Conservation (phyloP, 2,113 vertebrate species). For the Triplophysa siluroides region DNA sequence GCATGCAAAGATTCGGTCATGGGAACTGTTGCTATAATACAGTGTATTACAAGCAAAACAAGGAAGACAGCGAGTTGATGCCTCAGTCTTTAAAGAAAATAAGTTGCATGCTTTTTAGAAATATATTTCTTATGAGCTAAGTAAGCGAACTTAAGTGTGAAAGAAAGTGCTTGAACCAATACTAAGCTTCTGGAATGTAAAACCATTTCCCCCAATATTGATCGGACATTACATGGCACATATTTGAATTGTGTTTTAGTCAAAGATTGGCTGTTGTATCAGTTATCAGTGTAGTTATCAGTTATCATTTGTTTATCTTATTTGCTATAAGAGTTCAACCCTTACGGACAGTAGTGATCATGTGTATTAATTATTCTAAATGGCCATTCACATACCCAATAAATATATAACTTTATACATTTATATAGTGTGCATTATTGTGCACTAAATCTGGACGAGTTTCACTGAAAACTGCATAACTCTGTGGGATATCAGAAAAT, state of each 20-base stretch:
- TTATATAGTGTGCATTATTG: neutral
- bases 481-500: neutral
- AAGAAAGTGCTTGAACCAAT: neutral
- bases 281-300: neutral
- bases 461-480: neutral
- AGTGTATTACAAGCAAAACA: conserved; percentile 84
- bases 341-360: no score
- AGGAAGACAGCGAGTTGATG: conserved; percentile 16
- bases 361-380: neutral
- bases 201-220: neutral
- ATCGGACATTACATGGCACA: conserved; percentile 14
- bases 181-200: conserved; percentile 5
- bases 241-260: neutral
- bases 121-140: neutral
- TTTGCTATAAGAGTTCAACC: no score
- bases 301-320: no score
- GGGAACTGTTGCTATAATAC: conserved; percentile 78
- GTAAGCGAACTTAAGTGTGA: neutral
- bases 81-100: neutral
- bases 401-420: neutral
- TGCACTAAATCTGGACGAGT: neutral
- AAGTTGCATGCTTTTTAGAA: neutral
- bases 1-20: conserved; percentile 79
- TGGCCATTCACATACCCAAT: neutral
- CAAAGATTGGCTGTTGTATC: neutral